Base-by-base conservation (phyloP, 2,888 invertebrate genomes). In the Scaptodrosophila latifasciaeformis region DNA sequence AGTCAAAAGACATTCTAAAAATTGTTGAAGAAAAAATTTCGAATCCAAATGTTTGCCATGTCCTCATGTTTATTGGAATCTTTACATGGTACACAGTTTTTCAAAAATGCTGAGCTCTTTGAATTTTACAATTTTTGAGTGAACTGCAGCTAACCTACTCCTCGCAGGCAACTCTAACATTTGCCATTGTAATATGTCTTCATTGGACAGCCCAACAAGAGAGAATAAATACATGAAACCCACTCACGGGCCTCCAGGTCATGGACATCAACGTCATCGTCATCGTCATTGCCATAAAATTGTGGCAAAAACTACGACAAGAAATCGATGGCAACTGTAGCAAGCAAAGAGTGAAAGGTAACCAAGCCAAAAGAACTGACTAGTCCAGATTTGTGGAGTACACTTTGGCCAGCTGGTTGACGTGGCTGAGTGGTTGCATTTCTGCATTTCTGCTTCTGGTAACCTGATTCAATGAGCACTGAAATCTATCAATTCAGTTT, bases 381-480 rank as follows among this genome's bases (percentile, higher is more conserved):
- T 17, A 7, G 35, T 6, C 15, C 15, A 3, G 24, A 24, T 24
- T 3, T 5, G 35, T 43, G 37, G 18, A 62, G 59, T 54, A 67
- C 50, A 44, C 29, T 55, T 65, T 44, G 24, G 18, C 30, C 65
- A 66, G 66, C 65, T 62, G 59, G 49, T 53, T 61, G 49, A 53
- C 45, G 59, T 64, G 59, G 30, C 42, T 34, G n/a, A 29, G 29
- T 40, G 30, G 12, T n/a, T n/a, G n/a, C n/a, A n/a, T n/a, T n/a
- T n/a, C n/a, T n/a, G n/a, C n/a, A n/a, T n/a, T n/a, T n/a, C n/a
- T n/a, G n/a, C n/a, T 48, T n/a, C 64, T 55, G 66, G 59, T 72
- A 76, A 76, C 76, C 71, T 76, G 72, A 71, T 71, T 71, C 62
- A 65, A 59, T 69, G 64, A 64, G 76, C 49, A 62, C 39, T 67